Evolutionary conservation across 2,797 vertebrate genomes (phyloP).

Genomic region (Sternarchorhynchus goeldii): DNA sequence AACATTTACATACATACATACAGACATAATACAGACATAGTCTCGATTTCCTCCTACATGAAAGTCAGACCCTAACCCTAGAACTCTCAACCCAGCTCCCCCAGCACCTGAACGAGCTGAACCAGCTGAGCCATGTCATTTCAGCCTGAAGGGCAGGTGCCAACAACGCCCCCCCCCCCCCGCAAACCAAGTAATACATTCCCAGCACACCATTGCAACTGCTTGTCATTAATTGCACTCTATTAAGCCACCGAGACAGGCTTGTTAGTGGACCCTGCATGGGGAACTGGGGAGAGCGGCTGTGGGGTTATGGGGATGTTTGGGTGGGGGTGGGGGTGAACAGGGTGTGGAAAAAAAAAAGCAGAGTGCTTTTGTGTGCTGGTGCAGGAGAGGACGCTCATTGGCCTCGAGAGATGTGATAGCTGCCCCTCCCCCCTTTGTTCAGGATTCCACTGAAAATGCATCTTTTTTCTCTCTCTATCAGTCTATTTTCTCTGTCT

Average conservation of each 20-base stretch:
- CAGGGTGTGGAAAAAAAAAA: conserved; percentile 53
- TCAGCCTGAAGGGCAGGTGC: conserved; percentile 42
- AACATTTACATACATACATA: too few species aligned
- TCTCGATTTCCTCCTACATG: too few species aligned
- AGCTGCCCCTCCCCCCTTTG: conserved; percentile 49
- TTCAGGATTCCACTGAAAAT: conserved; percentile 50
- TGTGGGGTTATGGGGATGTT: too few species aligned
- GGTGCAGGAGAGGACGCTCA: conserved; percentile 36
- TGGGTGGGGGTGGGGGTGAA: not conserved
- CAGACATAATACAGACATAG: too few species aligned
- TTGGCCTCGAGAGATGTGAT: conserved; percentile 45
- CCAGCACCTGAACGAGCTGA: too few species aligned
- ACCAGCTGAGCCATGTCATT: not conserved
- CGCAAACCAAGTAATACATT: conserved; percentile 67
- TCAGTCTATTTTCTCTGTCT: conserved; percentile 12
- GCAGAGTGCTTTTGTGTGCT: conserved; percentile 46
- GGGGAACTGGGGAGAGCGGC: not conserved
- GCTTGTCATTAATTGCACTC: conserved; percentile 67
- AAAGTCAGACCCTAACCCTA: too few species aligned
- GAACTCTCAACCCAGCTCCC: too few species aligned
- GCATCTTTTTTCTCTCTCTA: conserved; percentile 41
- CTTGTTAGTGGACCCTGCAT: conserved; percentile 42
- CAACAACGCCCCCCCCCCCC: too few species aligned
- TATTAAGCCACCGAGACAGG: conserved; percentile 64
- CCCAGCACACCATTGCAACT: conserved; percentile 55